phyloP scores from a whole-genome alignment of 2,888 invertebrate species.

The Idaea dimidiata region DNA sequence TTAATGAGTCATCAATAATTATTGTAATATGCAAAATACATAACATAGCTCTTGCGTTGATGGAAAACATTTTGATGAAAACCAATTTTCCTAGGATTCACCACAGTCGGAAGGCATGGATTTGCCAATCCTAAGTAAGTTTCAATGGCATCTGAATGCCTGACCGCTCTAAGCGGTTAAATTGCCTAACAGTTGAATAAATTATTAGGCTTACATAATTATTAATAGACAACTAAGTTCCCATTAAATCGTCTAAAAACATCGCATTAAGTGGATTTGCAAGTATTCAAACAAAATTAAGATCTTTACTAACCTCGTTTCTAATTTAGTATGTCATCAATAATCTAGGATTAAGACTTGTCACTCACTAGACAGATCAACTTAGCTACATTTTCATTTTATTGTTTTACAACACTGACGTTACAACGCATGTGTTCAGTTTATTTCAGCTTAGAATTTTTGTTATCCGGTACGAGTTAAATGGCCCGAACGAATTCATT shows the following conservation, averaged over 20 bases:
- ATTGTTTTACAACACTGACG: constrained; percentile 46
- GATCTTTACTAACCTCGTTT: constrained; percentile 1
- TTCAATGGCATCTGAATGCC: too few species aligned
- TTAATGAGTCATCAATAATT: too few species aligned
- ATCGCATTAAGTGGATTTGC: constrained; percentile 2
- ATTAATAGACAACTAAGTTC: neutral
- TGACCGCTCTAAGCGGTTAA: too few species aligned
- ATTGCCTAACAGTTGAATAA: too few species aligned
- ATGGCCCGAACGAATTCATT: constrained; percentile 76
- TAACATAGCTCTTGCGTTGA: too few species aligned
- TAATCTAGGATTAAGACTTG: constrained; percentile 10
- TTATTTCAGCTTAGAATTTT: constrained; percentile 78
- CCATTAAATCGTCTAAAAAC: neutral
- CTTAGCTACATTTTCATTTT: constrained; percentile 27
- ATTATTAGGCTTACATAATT: neutral
- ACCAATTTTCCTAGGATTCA: too few species aligned
- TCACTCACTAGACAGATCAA: constrained; percentile 23
- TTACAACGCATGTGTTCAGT: constrained; percentile 71
- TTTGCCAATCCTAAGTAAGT: too few species aligned
- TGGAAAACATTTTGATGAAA: too few species aligned
- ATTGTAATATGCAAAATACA: too few species aligned
- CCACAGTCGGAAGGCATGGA: too few species aligned
- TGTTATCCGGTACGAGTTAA: constrained; percentile 79
- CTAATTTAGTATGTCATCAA: neutral
- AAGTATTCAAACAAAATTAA: constrained; percentile 7